Percentiles rank a stretch among this genome's conserved stretches.
These are phyloP conservation scores for Netelia inedita DNA, from an alignment of 2,888 invertebrate genomes.

Conservation along the genomic window DNA sequence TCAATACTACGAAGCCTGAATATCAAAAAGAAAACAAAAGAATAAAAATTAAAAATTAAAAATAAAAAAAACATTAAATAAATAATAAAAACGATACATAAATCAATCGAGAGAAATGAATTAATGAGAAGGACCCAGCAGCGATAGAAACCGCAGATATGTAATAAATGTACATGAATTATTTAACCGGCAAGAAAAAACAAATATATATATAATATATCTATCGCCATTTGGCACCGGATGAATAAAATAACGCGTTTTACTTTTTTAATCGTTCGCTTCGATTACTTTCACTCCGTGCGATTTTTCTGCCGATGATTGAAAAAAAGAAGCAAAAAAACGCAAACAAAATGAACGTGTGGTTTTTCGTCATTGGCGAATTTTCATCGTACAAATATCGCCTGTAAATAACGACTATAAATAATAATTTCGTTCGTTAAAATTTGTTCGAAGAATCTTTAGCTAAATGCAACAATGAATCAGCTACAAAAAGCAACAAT, in stretches of 20 bases:
- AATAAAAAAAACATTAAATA: neutral
- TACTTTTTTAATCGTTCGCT: slow-evolving; percentile 16
- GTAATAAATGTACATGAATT: slow-evolving; percentile 8
- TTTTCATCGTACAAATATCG: slow-evolving; percentile 44
- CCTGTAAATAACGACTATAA: slow-evolving; percentile 55
- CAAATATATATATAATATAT: neutral
- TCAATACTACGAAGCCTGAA: slow-evolving; percentile 61
- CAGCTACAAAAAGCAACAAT: neutral
- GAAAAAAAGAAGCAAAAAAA: neutral
- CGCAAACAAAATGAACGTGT: neutral
- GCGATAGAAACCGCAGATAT: slow-evolving; percentile 2
- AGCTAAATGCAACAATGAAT: slow-evolving; percentile 32
- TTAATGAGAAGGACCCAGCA: slow-evolving; percentile 21
- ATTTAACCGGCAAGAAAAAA: slow-evolving; percentile 8
- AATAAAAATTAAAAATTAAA: neutral
- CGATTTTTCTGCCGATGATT: slow-evolving; percentile 1
- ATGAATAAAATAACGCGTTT: neutral
- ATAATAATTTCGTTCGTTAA: slow-evolving; percentile 36
- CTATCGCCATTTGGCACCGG: neutral
- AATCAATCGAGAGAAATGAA: slow-evolving; percentile 17
- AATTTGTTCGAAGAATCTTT: neutral
- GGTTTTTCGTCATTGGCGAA: slow-evolving; percentile 30
- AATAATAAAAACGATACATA: slow-evolving; percentile 7
- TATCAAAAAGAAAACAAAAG: slow-evolving; percentile 60
- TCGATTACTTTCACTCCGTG: slow-evolving; percentile 10